Evolutionary conservation across 2,888 invertebrate genomes (phyloP).

Genomic region (Hesperia comma): DNA sequence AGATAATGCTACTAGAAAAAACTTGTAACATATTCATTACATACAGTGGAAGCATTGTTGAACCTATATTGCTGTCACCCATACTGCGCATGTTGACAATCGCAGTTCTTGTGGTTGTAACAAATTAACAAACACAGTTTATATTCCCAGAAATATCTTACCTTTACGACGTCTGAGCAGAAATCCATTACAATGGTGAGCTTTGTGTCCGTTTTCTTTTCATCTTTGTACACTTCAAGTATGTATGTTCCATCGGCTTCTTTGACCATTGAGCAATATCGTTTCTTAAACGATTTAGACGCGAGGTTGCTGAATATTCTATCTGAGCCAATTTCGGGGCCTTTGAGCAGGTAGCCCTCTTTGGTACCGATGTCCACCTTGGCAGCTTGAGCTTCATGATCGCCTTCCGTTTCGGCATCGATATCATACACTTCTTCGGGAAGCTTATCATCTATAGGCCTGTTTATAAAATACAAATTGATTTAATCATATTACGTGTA

Average conservation of each 20-base stretch:
- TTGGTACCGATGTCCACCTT: constrained; percentile 92
- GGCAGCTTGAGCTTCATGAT: constrained; percentile 88
- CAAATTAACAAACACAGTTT: background rate
- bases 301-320: constrained; percentile 95
- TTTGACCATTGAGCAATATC: constrained; percentile 94
- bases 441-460: constrained; percentile 68
- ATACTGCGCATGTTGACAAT: background rate
- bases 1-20: background rate
- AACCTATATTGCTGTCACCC: background rate
- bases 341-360: constrained; percentile 95
- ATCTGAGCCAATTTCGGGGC: constrained; percentile 95
- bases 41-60: background rate
- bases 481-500: background rate
- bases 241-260: constrained; percentile 96
- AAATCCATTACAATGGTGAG: constrained; percentile 97
- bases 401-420: constrained; percentile 92
- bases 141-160: constrained; percentile 50
- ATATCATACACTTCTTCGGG: constrained; percentile 94
- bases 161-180: constrained; percentile 94
- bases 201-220: constrained; percentile 95
- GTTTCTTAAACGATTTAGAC: constrained; percentile 95
- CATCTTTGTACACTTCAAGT: constrained; percentile 96
- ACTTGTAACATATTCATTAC: background rate
- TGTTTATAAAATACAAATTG: constrained; percentile 42
- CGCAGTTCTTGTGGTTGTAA: background rate